Evolutionary conservation across 2,113 vertebrate genomes (phyloP).

Genomic region (Camelus dromedarius): DNA sequence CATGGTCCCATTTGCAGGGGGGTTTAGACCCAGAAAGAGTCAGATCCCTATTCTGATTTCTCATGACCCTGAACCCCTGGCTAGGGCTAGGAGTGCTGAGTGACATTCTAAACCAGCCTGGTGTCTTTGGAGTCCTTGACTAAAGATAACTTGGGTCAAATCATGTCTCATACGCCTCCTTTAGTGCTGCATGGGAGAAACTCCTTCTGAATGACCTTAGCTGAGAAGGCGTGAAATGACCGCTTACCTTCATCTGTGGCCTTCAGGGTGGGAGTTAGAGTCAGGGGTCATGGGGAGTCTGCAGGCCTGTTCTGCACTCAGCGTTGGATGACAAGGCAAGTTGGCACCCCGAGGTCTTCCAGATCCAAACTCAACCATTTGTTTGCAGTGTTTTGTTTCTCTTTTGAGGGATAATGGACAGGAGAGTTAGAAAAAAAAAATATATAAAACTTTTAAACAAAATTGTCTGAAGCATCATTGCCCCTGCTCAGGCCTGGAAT

Average conservation of each 20-base stretch:
- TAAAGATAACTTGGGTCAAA: background rate
- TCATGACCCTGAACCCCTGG: background rate
- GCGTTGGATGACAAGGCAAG: background rate
- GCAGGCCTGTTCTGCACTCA: background rate
- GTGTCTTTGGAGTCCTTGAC: background rate
- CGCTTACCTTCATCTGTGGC: background rate
- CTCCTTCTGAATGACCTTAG: background rate
- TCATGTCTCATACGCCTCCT: background rate
- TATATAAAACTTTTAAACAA: background rate
- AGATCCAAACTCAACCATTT: background rate
- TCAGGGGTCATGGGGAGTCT: background rate
- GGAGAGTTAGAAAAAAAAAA: background rate
- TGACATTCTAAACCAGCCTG: background rate
- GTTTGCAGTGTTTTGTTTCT: background rate
- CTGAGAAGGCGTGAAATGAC: background rate
- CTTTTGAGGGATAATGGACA: background rate
- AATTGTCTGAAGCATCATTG: background rate
- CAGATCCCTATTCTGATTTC: background rate
- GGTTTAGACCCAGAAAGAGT: background rate
- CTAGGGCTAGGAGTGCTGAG: background rate
- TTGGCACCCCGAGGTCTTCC: background rate
- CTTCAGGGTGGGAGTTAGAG: background rate
- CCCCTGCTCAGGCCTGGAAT: background rate
- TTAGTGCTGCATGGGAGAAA: background rate
- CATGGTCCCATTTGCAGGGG: background rate